Evolutionary conservation across 2,888 invertebrate species (phyloP).

Genomic region (Epicampocera succincta): DNA sequence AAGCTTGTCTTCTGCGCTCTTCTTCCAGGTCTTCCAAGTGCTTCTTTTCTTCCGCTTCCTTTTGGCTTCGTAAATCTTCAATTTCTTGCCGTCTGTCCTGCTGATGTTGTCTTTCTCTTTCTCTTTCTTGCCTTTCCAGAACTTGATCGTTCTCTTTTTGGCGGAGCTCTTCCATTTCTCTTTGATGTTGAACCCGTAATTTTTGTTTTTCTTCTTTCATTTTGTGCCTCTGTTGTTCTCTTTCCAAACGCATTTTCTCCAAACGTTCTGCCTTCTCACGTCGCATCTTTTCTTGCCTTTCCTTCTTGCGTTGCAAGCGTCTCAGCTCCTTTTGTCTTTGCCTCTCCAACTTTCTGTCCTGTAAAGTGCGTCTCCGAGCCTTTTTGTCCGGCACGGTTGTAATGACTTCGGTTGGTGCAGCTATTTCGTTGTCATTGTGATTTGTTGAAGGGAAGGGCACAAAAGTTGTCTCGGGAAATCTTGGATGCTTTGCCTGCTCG

Average conservation of each 20-base stretch:
- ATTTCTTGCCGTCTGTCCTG: conserved; percentile 72
- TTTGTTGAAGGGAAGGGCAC: conserved; percentile 45
- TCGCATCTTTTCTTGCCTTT: conserved; percentile 73
- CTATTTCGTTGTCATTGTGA: conserved; percentile 71
- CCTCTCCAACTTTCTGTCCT: conserved; percentile 75
- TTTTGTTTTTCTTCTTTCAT: conserved; percentile 64
- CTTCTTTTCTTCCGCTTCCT: conserved; percentile 72
- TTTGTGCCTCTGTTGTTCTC: conserved; percentile 67
- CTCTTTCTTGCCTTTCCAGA: conserved; percentile 72
- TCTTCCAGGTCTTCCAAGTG: conserved; percentile 73
- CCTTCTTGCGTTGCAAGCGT: conserved; percentile 73
- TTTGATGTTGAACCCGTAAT: conserved; percentile 62
- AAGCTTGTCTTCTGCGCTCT: conserved; percentile 72
- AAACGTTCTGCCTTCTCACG: conserved; percentile 70
- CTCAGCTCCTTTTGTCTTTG: conserved; percentile 75
- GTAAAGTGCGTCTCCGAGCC: conserved; percentile 71
- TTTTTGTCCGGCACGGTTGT: conserved; percentile 52
- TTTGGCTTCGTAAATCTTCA: conserved; percentile 72
- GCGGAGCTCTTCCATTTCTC: conserved; percentile 71
- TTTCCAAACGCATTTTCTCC: conserved; percentile 70
- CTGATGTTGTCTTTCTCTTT: conserved; percentile 63
- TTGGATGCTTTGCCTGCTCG: conserved; percentile 64
- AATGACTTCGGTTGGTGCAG: conserved; percentile 47
- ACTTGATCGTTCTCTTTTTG: conserved; percentile 72
- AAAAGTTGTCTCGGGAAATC: conserved; percentile 51